Base-by-base conservation (phyloP, 2,888 invertebrate genomes). In the Drosophila atroscutellata region DNA sequence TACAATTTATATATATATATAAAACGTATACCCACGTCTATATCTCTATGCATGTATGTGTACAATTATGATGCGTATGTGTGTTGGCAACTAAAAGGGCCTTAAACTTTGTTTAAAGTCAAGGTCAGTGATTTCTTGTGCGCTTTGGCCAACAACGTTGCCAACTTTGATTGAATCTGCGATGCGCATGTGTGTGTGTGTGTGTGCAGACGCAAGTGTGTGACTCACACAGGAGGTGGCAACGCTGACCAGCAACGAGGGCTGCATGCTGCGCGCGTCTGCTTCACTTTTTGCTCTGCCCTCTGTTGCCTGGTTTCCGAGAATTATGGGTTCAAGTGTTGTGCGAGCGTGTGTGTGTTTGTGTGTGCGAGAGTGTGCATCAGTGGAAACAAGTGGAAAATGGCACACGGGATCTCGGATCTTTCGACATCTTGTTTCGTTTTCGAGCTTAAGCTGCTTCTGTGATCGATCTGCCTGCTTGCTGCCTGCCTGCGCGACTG, bases 21-120 rank as follows among this genome's bases (percentile, higher is more conserved):
- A 13, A 24, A 15, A 24, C 56, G 65, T 61, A 63, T 66, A 70
- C 39, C 45, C n/a, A 67, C 68, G 55, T 60, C 37, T 74, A 54
- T 57, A 55, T 58, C 30, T 67, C 54, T 57, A 55, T 60, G 49
- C 30, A 39, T 28, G 39, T 37, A 57, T 52, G 62, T 69, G 63
- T 70, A 74, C 74, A 80, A 76, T 79, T 79, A 79, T 79, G 76
- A 50, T 72, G 68, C 50, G 52, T 51, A 34, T 57, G 34, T 62
- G 63, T 75, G 75, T 52, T 81, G 83, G 74, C 82, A 81, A 89
- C 79, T 75, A 78, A 80, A 90, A 91, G 91, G 91, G 91, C 91
- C 90, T 91, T 91, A 91, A 91, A 91, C 91, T 91, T 90, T 91
- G 89, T 74, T 81, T 90, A 89, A 91, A 91, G 91, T 91, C 91